Percentiles rank a stretch among this genome's conserved stretches.
phyloP scores from a whole-genome alignment of 2,888 invertebrate species.

The Neoscelio sp. region DNA sequence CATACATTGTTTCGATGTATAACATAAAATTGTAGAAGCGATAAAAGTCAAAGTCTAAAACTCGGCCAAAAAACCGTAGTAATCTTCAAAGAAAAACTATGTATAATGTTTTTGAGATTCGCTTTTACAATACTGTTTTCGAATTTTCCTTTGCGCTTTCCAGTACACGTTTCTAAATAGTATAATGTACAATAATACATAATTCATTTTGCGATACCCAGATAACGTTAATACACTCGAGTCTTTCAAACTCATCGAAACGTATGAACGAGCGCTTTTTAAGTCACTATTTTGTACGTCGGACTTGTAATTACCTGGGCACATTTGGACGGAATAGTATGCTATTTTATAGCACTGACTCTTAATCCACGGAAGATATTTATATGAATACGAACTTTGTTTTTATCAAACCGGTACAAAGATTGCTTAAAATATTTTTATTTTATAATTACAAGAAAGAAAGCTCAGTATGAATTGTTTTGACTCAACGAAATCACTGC shows the following conservation, averaged over 20 bases:
- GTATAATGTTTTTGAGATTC: slow-evolving; percentile 21
- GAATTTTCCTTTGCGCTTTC: slow-evolving; percentile 5
- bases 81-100: no score
- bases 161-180: slow-evolving; percentile 1
- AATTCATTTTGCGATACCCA: slow-evolving; percentile 39
- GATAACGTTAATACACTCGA: slow-evolving; percentile 22
- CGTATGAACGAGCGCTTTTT: slow-evolving; percentile 45
- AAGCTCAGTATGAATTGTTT: no score
- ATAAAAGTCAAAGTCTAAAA: background rate
- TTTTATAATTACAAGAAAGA: no score
- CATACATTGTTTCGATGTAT: slow-evolving; percentile 27
- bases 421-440: no score
- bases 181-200: slow-evolving; percentile 40
- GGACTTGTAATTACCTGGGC: slow-evolving; percentile 51
- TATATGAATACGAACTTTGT: slow-evolving; percentile 8
- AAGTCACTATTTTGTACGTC: slow-evolving; percentile 56
- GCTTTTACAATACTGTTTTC: background rate
- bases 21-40: slow-evolving; percentile 4
- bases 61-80: no score
- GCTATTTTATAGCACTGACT: slow-evolving; percentile 53
- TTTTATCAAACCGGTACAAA: no score
- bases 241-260: slow-evolving; percentile 24
- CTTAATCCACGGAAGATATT: slow-evolving; percentile 24
- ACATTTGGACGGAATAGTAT: slow-evolving; percentile 61
- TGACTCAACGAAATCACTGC: no score